A percentile compares a stretch with the other conserved stretches of the same genome.
Evolutionary conservation across 2,797 vertebrate genomes (phyloP).

Genomic region (Podarcis lilfordi): DNA sequence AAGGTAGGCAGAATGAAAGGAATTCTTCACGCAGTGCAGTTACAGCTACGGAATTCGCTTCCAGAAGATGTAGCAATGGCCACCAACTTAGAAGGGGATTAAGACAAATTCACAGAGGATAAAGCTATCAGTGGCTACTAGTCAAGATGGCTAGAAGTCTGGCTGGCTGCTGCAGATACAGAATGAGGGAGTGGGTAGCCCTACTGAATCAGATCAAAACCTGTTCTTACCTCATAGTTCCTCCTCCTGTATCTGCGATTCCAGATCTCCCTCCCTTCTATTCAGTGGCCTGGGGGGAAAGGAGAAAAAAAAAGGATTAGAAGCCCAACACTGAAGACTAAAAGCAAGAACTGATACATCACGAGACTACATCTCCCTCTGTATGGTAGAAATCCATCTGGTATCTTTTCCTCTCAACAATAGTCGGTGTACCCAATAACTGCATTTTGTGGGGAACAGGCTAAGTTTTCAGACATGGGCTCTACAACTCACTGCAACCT

Average conservation of each 20-base stretch:
- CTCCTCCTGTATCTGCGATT: constrained; percentile 70
- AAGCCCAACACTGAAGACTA: constrained; percentile 32
- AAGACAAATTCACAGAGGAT: background rate
- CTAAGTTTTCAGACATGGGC: background rate
- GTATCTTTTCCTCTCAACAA: background rate
- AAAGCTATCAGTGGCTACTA: no score
- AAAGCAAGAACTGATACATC: background rate
- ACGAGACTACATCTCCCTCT: background rate
- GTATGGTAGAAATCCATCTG: background rate
- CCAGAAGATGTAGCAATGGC: background rate
- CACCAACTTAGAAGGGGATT: background rate
- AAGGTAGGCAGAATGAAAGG: no score
- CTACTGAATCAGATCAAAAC: background rate
- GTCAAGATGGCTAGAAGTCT: background rate
- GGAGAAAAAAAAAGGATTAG: background rate
- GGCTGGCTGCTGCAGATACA: background rate
- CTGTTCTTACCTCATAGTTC: constrained; percentile 73
- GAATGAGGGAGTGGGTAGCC: background rate
- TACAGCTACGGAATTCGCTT: background rate
- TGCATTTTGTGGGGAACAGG: background rate
- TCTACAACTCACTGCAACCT: background rate
- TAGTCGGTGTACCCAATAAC: background rate
- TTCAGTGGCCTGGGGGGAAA: constrained; percentile 65
- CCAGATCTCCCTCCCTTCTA: constrained; percentile 55
- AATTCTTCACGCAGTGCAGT: background rate